A percentile compares a stretch with the other conserved stretches of the same genome.
Evolutionary conservation across 1,140 invertebrate species (phyloP).

Genomic region (Mya arenaria): DNA sequence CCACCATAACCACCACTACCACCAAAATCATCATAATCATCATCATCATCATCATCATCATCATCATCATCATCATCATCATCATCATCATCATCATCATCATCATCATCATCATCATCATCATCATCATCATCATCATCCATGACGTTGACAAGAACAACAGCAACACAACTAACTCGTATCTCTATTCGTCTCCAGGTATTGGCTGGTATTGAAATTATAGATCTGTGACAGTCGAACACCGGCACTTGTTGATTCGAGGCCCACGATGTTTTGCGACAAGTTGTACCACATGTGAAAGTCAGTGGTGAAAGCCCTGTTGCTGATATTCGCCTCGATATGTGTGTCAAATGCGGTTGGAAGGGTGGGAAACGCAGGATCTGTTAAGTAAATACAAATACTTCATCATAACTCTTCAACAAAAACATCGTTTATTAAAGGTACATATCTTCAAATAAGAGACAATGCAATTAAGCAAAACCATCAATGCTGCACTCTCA

Average conservation of each 20-base stretch:
- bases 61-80: slow-evolving; percentile 44
- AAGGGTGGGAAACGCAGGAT: neutral
- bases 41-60: slow-evolving; percentile 37
- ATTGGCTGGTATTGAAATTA: slow-evolving; percentile 35
- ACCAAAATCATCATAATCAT: neutral
- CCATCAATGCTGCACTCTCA: too few species aligned
- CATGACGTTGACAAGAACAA: neutral
- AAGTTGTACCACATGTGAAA: slow-evolving; percentile 43
- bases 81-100: slow-evolving; percentile 43
- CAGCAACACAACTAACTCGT: slow-evolving; percentile 22
- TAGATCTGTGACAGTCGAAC: neutral
- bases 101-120: slow-evolving; percentile 41
- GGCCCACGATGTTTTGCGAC: neutral
- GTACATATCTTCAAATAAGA: too few species aligned
- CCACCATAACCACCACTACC: neutral
- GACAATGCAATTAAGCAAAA: too few species aligned
- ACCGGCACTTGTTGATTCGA: neutral
- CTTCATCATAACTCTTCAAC: too few species aligned
- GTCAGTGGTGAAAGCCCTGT: slow-evolving; percentile 22
- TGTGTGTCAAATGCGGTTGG: slow-evolving; percentile 15
- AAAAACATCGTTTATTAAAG: too few species aligned
- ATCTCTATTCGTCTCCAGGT: slow-evolving; percentile 9
- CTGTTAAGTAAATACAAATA: too few species aligned
- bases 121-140: slow-evolving; percentile 46
- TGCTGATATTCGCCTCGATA: slow-evolving; percentile 35